Conservation (phyloP, 2,888 invertebrate species). For the Lysandra coridon region DNA sequence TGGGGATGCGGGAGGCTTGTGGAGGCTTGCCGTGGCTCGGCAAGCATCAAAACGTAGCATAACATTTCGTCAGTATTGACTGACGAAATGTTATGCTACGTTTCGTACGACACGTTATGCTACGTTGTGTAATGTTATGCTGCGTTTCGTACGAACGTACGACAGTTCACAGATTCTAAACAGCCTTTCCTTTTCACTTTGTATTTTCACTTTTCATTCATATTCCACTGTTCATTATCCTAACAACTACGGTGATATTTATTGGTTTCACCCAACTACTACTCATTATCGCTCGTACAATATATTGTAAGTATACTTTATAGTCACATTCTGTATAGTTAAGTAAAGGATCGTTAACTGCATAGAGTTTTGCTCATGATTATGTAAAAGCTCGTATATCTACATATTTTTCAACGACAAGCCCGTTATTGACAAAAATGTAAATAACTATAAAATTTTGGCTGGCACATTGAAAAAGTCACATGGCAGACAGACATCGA, state of each 20-base stretch:
- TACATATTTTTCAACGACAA: too few species aligned
- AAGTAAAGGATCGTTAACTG: neutral
- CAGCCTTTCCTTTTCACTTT: neutral
- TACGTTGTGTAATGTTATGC: too few species aligned
- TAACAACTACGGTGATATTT: constrained; percentile 1
- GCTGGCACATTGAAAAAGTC: too few species aligned
- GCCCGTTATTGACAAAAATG: too few species aligned
- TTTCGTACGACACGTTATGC: too few species aligned
- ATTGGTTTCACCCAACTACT: constrained; percentile 3
- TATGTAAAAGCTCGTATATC: neutral
- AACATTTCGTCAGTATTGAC: neutral
- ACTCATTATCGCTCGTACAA: neutral
- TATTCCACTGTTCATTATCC: neutral
- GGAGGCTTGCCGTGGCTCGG: too few species aligned
- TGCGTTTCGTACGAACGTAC: too few species aligned
- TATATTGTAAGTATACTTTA: neutral
- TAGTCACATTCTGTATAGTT: neutral
- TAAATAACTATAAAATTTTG: too few species aligned
- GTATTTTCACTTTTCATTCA: constrained; percentile 20
- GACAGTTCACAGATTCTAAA: neutral
- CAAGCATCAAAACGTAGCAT: too few species aligned
- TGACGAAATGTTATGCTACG: too few species aligned
- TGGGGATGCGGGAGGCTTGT: too few species aligned
- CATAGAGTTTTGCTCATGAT: neutral
- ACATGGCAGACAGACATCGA: too few species aligned